Evolutionary conservation across 2,113 vertebrate genomes (phyloP).

Genomic region (Antidorcas marsupialis): DNA sequence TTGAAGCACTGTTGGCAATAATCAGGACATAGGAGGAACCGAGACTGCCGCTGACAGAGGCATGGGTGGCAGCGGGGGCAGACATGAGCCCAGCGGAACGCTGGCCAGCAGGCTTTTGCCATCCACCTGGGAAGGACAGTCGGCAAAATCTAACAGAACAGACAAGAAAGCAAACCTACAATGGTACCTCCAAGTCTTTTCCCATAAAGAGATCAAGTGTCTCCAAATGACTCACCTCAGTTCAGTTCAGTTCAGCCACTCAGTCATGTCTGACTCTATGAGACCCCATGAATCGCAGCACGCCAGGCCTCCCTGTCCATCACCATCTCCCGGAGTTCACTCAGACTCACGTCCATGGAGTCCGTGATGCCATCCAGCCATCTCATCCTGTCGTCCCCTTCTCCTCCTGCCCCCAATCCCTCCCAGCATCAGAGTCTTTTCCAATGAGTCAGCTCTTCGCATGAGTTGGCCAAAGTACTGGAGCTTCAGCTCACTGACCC

Average conservation of each 20-base stretch:
- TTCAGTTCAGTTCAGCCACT: no score
- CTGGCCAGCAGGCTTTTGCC: not conserved
- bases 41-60: fast-evolving
- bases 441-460: no score
- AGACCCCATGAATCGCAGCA: no score
- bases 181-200: not conserved
- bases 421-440: no score
- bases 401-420: no score
- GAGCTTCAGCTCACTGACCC: not conserved
- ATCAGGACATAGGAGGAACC: not conserved
- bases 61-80: fast-evolving
- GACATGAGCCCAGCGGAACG: fast-evolving
- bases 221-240: not conserved
- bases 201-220: not conserved
- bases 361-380: no score
- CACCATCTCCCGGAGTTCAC: no score
- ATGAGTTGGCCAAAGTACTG: no score
- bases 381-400: no score
- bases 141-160: not conserved
- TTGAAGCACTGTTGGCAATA: not conserved
- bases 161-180: not conserved
- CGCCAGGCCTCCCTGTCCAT: no score
- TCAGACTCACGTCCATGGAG: no score
- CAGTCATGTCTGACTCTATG: no score
- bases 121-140: not conserved